Evolutionary conservation across 2,888 invertebrate species (phyloP).

Genomic region (Netelia fuscicornis): DNA sequence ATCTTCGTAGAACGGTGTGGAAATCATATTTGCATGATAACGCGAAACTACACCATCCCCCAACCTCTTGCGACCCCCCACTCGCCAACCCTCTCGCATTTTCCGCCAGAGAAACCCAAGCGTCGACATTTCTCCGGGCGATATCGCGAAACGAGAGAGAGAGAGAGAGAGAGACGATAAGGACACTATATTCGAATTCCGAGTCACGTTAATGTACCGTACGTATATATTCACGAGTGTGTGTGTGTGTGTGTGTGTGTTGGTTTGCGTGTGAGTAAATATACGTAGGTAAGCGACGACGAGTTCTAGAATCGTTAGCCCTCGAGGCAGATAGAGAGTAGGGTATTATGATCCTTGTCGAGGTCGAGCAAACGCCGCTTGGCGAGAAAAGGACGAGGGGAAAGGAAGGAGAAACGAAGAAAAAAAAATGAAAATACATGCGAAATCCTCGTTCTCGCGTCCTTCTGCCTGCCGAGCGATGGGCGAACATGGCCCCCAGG

Average conservation of each 20-base stretch:
- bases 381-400: constrained; percentile 5
- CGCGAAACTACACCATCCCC: constrained; percentile 34
- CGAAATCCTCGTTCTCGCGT: constrained; percentile 28
- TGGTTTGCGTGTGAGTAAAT: not conserved
- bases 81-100: not conserved
- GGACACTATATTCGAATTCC: constrained; percentile 56
- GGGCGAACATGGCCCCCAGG: not conserved
- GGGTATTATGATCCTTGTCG: constrained; percentile 53
- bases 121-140: constrained; percentile 50
- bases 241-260: not conserved
- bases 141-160: constrained; percentile 53
- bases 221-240: not conserved
- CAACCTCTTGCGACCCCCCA: constrained; percentile 10
- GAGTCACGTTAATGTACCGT: constrained; percentile 57
- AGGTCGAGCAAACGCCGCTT: constrained; percentile 28
- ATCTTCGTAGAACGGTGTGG: constrained; percentile 35
- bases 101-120: constrained; percentile 35
- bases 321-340: constrained; percentile 35
- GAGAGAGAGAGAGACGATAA: constrained; percentile 39
- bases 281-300: constrained; percentile 32
- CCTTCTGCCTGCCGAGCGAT: not conserved
- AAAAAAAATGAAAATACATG: constrained; percentile 5
- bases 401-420: not conserved
- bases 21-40: constrained; percentile 67
- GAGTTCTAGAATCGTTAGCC: constrained; percentile 55